Percentiles rank a stretch among this genome's conserved stretches.
Evolutionary conservation across 2,113 vertebrate genomes (phyloP).

Genomic region (Rallus limicola): DNA sequence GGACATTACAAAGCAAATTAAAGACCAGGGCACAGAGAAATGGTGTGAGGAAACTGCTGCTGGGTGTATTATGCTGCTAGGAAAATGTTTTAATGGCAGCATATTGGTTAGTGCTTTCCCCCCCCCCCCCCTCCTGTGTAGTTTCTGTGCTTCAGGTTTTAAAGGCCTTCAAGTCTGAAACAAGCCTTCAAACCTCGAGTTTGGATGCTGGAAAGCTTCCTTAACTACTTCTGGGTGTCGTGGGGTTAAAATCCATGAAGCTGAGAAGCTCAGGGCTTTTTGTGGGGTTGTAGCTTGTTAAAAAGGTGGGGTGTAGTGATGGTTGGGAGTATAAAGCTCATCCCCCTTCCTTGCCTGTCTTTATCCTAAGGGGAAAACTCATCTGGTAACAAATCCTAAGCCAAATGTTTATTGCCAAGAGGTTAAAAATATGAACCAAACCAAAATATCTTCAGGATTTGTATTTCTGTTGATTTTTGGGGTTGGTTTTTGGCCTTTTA

Average conservation of each 20-base stretch:
- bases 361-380: too few species aligned
- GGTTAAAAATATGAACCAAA: too few species aligned
- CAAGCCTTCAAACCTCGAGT: too few species aligned
- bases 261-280: not conserved
- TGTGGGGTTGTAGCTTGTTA: too few species aligned
- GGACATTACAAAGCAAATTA: too few species aligned
- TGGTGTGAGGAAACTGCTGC: not conserved
- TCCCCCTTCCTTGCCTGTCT: too few species aligned
- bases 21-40: not conserved
- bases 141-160: not conserved
- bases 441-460: too few species aligned
- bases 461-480: not conserved
- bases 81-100: not conserved
- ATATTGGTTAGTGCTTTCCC: not conserved
- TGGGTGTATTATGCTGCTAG: not conserved
- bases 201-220: not conserved
- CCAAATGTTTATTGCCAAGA: not conserved
- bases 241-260: rapidly evolving
- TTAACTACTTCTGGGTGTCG: not conserved
- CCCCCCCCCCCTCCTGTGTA: too few species aligned
- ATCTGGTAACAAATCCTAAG: too few species aligned
- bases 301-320: not conserved
- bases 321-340: not conserved
- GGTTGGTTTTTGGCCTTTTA: too few species aligned
- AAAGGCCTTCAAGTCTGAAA: not conserved